These are phyloP conservation scores for Yponomeuta evonymella DNA, from an alignment of 2,888 invertebrate genomes.

Conservation along the genomic window DNA sequence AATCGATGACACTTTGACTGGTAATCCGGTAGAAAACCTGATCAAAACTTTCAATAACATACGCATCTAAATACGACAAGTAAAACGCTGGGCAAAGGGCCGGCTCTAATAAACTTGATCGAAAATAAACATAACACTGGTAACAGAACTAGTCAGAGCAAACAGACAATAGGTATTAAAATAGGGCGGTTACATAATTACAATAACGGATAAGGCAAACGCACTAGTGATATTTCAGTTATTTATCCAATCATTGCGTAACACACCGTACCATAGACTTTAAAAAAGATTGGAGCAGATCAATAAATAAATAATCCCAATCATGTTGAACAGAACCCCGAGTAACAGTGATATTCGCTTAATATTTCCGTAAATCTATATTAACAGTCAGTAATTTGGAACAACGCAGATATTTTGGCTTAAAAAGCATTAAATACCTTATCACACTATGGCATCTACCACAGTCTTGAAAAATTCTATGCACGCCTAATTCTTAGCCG, in stretches of 20 bases:
- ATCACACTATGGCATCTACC: no score
- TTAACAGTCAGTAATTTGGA: neutral
- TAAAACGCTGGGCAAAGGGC: neutral
- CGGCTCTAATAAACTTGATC: constrained; percentile 41
- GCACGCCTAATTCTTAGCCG: no score
- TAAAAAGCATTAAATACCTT: no score
- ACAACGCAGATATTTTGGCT: neutral
- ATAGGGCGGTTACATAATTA: constrained; percentile 55
- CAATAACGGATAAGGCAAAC: constrained; percentile 40
- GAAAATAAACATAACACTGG: constrained; percentile 48
- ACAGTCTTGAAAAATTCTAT: no score
- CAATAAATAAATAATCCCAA: neutral
- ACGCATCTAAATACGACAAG: neutral
- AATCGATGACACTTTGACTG: neutral
- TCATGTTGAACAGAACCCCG: no score
- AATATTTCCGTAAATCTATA: neutral
- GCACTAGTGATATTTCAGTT: constrained; percentile 14
- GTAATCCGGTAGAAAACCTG: neutral
- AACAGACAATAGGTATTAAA: constrained; percentile 58
- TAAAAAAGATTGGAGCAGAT: neutral
- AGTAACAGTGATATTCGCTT: neutral
- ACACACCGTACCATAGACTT: constrained; percentile 37
- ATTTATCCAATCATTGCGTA: constrained; percentile 49
- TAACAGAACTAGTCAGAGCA: constrained; percentile 40
- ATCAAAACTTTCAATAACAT: neutral